These are phyloP conservation scores for Lerema accius DNA, from an alignment of 1,140 invertebrate species.

Conservation along the genomic window DNA sequence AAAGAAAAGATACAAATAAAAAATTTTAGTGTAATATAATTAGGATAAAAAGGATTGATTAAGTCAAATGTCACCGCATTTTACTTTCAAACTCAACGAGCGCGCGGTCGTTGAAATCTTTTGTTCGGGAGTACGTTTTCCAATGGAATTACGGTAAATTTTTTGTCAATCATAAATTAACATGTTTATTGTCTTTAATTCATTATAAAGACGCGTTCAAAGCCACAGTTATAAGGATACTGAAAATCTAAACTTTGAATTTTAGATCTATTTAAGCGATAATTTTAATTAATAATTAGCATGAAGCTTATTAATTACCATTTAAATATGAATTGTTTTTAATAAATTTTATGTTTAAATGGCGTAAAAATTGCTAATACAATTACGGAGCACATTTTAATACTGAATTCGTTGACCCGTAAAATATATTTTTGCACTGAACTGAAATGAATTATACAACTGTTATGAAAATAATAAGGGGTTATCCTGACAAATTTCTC, in stretches of 20 bases:
- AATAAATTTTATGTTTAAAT: background rate
- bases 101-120: conserved; percentile 38
- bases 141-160: conserved; percentile 22
- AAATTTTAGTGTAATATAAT: too few species aligned
- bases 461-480: too few species aligned
- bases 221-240: conserved; percentile 8
- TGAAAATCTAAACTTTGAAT: conserved; percentile 5
- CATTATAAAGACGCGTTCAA: conserved; percentile 14
- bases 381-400: too few species aligned
- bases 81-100: conserved; percentile 5
- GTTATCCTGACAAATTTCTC: too few species aligned
- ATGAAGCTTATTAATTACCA: conserved; percentile 9
- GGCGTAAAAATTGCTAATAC: background rate
- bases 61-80: background rate
- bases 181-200: conserved; percentile 24
- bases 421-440: too few species aligned
- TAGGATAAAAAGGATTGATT: conserved; percentile 2
- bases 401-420: too few species aligned
- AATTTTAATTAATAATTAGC: conserved; percentile 22
- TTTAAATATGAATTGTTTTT: background rate
- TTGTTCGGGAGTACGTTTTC: conserved; percentile 26
- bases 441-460: too few species aligned
- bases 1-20: too few species aligned
- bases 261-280: conserved; percentile 24
- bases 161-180: conserved; percentile 14